A percentile compares a stretch with the other conserved stretches of the same genome.
Conservation (phyloP, 2,113 vertebrate species). For the Okapia johnstoni region DNA sequence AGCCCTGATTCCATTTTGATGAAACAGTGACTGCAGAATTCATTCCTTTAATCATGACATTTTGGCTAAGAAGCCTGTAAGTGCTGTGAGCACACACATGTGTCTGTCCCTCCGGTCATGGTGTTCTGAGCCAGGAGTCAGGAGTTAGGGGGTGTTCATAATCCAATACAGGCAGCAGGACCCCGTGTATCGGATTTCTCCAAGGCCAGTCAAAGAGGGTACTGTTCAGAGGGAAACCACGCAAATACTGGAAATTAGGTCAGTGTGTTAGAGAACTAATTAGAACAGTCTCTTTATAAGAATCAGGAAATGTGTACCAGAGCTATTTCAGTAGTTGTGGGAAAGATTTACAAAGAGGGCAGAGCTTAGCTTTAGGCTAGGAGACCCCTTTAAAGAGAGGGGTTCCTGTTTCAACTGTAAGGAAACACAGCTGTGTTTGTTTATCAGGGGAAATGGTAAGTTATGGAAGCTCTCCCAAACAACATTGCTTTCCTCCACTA, state of each 20-base stretch:
- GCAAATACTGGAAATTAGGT: neutral
- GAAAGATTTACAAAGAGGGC: too few species aligned
- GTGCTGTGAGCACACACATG: neutral
- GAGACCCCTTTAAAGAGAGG: neutral
- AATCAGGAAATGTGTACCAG: neutral
- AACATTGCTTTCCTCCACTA: neutral
- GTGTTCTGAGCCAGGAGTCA: constrained; percentile 2
- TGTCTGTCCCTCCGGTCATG: neutral
- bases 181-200: neutral
- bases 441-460: neutral
- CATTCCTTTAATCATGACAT: too few species aligned
- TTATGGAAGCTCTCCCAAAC: too few species aligned
- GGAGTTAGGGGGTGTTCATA: neutral
- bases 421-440: neutral
- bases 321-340: neutral
- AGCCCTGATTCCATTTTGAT: too few species aligned
- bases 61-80: neutral
- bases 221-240: neutral
- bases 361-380: neutral
- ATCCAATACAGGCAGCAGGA: neutral
- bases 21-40: neutral
- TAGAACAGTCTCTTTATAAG: neutral
- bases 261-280: neutral
- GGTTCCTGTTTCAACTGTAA: neutral
- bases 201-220: neutral